These are phyloP conservation scores for Lordiphosa clarofinis DNA, from an alignment of 1,140 invertebrate species.

Conservation along the genomic window DNA sequence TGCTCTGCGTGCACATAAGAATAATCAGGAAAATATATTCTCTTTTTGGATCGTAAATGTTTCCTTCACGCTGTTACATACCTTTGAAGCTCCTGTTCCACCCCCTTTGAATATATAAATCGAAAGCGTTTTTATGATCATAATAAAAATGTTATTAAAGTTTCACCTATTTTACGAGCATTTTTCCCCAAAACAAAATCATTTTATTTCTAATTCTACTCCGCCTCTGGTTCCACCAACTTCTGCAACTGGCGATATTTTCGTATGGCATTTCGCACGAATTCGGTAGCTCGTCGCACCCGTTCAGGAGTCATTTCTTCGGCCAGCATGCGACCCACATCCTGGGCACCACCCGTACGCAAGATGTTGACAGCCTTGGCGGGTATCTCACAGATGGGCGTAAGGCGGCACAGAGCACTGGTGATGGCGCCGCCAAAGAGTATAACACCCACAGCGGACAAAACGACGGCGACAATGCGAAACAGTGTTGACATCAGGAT, in stretches of 20 bases:
- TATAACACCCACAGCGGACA: slow-evolving; percentile 81
- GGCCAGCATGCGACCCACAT: slow-evolving; percentile 68
- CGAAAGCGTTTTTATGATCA: slow-evolving; percentile 35
- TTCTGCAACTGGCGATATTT: slow-evolving; percentile 82
- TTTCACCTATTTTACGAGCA: slow-evolving; percentile 35
- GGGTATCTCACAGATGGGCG: slow-evolving; percentile 84
- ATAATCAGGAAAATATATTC: too few species aligned
- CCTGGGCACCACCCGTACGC: slow-evolving; percentile 57
- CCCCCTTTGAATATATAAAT: too few species aligned
- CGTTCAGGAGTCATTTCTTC: slow-evolving; percentile 79
- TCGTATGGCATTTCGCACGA: slow-evolving; percentile 84
- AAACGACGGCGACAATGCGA: slow-evolving; percentile 51
- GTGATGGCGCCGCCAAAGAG: slow-evolving; percentile 82
- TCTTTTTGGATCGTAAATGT: too few species aligned
- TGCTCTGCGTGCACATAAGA: too few species aligned
- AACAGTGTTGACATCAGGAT: slow-evolving; percentile 68
- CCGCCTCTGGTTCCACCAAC: slow-evolving; percentile 24
- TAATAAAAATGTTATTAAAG: slow-evolving; percentile 40
- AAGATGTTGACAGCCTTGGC: slow-evolving; percentile 81
- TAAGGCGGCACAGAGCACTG: slow-evolving; percentile 83
- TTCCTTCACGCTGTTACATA: too few species aligned
- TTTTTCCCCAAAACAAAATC: slow-evolving; percentile 27
- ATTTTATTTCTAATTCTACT: slow-evolving; percentile 4
- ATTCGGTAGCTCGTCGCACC: slow-evolving; percentile 82
- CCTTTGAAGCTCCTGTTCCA: too few species aligned